These are phyloP conservation scores for Lepidochrysops patricia DNA, from an alignment of 2,888 invertebrate genomes.

Conservation along the genomic window DNA sequence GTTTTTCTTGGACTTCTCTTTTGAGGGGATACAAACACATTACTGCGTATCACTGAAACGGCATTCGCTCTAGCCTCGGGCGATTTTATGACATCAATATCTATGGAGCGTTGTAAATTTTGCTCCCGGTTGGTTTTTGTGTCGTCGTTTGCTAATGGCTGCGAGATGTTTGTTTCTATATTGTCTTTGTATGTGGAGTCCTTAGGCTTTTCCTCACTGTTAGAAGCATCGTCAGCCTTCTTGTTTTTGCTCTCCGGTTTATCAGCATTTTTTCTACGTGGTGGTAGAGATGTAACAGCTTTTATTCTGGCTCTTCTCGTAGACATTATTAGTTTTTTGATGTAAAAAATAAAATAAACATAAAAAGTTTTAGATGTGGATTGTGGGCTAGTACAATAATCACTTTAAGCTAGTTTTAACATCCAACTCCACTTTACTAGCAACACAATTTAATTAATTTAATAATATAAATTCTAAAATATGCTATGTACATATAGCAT, in stretches of 20 bases:
- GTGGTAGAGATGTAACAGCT: conserved; percentile 80
- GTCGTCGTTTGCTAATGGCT: background rate
- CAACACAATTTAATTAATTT: background rate
- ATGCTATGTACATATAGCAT: too few relatives aligned
- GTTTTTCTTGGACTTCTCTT: conserved; percentile 27
- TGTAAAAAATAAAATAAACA: too few relatives aligned
- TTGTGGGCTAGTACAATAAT: too few relatives aligned
- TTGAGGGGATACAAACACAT: conserved; percentile 24
- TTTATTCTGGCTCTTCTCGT: conserved; percentile 82
- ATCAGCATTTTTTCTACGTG: conserved; percentile 56
- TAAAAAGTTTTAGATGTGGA: too few relatives aligned
- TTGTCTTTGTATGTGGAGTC: background rate
- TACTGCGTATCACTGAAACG: conserved; percentile 14
- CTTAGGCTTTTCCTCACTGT: background rate
- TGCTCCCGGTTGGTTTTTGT: background rate
- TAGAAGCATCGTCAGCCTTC: conserved; percentile 15
- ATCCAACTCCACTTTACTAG: conserved; percentile 1
- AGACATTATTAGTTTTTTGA: conserved; percentile 75
- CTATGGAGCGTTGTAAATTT: background rate
- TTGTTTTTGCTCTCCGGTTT: conserved; percentile 34
- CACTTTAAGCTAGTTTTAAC: too few relatives aligned
- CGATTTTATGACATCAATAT: background rate
- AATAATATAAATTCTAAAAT: background rate
- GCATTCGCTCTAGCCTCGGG: background rate
- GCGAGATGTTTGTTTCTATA: background rate